Conservation (phyloP, 1,140 invertebrate species). For the Octopus bimaculoides region DNA sequence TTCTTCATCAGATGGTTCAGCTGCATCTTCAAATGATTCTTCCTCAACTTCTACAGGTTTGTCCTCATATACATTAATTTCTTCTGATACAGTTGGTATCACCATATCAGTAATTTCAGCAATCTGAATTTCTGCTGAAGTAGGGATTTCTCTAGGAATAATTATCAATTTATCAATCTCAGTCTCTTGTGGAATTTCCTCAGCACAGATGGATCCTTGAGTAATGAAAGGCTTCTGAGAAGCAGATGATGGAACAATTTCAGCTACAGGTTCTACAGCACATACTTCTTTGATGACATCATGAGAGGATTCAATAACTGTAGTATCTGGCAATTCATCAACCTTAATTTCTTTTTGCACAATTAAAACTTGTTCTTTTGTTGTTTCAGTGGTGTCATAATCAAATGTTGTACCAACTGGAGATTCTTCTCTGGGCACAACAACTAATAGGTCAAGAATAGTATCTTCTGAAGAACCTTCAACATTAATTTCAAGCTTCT, state of each 20-base stretch:
- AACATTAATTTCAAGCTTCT: slow-evolving; percentile 6
- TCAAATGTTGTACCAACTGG: neutral
- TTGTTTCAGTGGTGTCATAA: neutral
- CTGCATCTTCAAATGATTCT: slow-evolving; percentile 16
- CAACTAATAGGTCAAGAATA: neutral
- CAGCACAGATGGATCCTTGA: slow-evolving; percentile 1
- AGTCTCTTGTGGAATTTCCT: neutral
- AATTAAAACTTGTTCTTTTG: neutral
- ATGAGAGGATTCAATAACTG: neutral
- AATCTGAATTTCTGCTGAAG: slow-evolving; percentile 12
- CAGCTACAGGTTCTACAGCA: neutral
- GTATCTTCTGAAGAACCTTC: neutral
- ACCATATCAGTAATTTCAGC: slow-evolving; percentile 16
- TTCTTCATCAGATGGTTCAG: slow-evolving; percentile 8
- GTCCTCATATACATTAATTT: slow-evolving; percentile 15
- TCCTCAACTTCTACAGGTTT: slow-evolving; percentile 18
- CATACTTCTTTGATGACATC: neutral
- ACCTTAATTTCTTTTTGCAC: neutral
- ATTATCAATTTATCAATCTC: slow-evolving; percentile 11
- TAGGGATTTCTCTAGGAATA: neutral
- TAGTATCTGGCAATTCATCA: neutral
- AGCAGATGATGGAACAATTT: neutral
- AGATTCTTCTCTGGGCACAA: slow-evolving; percentile 2
- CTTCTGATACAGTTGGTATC: slow-evolving; percentile 16
- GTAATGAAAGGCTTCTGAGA: neutral